Evolutionary conservation across 2,797 vertebrate species (phyloP).

Genomic region (Mallotus villosus): DNA sequence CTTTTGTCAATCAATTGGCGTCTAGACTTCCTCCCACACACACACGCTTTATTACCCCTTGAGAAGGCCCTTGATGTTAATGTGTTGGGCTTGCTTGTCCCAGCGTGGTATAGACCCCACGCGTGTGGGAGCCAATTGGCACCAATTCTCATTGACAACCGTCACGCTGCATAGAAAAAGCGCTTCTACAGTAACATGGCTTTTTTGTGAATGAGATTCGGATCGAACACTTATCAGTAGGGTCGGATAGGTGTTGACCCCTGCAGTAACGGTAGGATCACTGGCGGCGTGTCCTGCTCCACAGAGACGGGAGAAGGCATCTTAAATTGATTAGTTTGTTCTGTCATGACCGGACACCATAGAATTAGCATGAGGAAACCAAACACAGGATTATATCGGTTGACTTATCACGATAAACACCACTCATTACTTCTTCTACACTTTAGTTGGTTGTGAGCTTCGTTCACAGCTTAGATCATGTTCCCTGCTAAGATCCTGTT

Average conservation of each 20-base stretch:
- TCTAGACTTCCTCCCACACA: no score
- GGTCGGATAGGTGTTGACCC: no score
- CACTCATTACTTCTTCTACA: background rate
- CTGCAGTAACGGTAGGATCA: background rate
- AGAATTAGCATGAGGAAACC: conserved; percentile 31
- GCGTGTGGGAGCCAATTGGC: no score
- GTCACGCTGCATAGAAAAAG: background rate
- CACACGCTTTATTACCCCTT: no score
- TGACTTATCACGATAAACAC: background rate
- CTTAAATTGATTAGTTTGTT: conserved; percentile 11
- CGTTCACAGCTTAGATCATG: background rate
- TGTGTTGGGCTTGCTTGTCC: no score
- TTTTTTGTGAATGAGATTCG: background rate
- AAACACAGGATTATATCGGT: background rate
- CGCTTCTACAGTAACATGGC: background rate
- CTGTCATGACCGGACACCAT: background rate
- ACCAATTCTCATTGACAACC: background rate
- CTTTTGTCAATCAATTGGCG: no score
- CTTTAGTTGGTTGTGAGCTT: background rate
- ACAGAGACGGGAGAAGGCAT: conserved; percentile 6
- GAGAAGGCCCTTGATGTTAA: no score
- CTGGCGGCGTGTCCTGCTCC: background rate
- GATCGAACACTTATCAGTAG: background rate
- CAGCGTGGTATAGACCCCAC: no score
- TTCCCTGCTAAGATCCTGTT: background rate